Evolutionary conservation across 2,888 invertebrate genomes (phyloP).

Genomic region (Sphecodes monilicornis): DNA sequence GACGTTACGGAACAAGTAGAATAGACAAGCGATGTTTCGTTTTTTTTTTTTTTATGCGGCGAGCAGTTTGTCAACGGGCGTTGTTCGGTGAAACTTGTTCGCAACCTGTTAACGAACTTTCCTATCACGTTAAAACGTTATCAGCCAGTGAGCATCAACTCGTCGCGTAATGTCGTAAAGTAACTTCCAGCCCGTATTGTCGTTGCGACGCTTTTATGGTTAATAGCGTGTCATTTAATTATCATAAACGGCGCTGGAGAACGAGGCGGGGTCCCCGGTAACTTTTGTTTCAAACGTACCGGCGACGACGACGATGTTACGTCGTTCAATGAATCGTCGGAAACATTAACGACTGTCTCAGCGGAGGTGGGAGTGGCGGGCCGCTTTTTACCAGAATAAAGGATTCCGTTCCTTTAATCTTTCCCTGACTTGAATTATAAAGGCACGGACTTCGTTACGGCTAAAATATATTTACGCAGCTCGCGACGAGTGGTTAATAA

Average conservation of each 20-base stretch:
- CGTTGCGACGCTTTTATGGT: constrained; percentile 43
- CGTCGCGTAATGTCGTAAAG: constrained; percentile 36
- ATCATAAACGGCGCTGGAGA: constrained; percentile 38
- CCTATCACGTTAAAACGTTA: constrained; percentile 38
- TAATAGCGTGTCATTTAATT: constrained; percentile 54
- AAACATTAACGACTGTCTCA: constrained; percentile 23
- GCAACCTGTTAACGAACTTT: constrained; percentile 39
- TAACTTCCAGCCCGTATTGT: constrained; percentile 41
- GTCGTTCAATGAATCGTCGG: constrained; percentile 32
- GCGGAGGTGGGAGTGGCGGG: not conserved
- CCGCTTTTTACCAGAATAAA: not conserved
- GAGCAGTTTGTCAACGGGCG: not conserved
- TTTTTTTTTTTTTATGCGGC: too few relatives aligned
- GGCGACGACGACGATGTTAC: constrained; percentile 35
- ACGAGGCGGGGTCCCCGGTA: not conserved
- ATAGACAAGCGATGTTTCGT: not conserved
- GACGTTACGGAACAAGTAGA: not conserved
- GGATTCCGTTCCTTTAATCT: not conserved
- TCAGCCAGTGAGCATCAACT: constrained; percentile 18
- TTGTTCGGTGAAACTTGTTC: not conserved
- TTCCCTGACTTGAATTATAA: not conserved
- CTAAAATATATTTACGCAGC: not conserved
- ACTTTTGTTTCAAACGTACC: constrained; percentile 42
- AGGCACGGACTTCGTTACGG: not conserved
- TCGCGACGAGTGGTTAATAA: not conserved